Evolutionary conservation across 1,140 invertebrate genomes (phyloP), one percentile per base, ranked within the genome.

Genomic region (Ptiloglossa arizonensis): DNA sequence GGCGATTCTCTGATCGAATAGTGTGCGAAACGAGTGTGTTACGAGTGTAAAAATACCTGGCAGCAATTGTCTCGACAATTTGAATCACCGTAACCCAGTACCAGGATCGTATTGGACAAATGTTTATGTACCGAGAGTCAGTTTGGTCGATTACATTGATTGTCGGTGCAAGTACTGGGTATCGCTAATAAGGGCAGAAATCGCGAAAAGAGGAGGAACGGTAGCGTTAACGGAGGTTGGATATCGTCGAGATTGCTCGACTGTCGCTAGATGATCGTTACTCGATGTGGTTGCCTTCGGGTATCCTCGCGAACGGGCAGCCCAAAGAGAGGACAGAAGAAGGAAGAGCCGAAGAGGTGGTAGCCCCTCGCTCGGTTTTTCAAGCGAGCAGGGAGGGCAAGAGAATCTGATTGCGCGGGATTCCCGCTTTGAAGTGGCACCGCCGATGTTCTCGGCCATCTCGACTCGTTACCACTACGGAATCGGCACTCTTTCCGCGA

Each of bases 391-490:
- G 80, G 48, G 85, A 85, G 81, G 83, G 79, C 80, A 84, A 84
- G 86, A 86, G 80, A 82, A 80, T 74, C 88, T 92, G 91, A 92
- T 92, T 92, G 90, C 90, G 90, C 91, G 88, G 88, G 90, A 92
- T 91, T 91, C 90, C 85, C 90, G 88, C 90, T 91, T 91, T 91
- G 90, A 91, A 91, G 89, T 89, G 87, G 87, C 89, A 90, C 90
- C 90, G 90, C 90, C 90, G 82, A 90, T 91, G 88, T 89, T 91
- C 89, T 88, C 82, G 83, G 82, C 84, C 88, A 88, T 91, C 91
- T 87, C 88, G 86, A 90, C 90, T 91, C 91, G 90, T 92, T 91
- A 92, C 91, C 88, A 89, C 89, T 77, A 79, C 59, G 67, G 68
- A 82, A 90, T 89, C 89, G 82, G 72, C 82, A 66, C 69, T 79